Conservation (phyloP, 2,888 invertebrate genomes). For the Iphiclides podalirius region DNA sequence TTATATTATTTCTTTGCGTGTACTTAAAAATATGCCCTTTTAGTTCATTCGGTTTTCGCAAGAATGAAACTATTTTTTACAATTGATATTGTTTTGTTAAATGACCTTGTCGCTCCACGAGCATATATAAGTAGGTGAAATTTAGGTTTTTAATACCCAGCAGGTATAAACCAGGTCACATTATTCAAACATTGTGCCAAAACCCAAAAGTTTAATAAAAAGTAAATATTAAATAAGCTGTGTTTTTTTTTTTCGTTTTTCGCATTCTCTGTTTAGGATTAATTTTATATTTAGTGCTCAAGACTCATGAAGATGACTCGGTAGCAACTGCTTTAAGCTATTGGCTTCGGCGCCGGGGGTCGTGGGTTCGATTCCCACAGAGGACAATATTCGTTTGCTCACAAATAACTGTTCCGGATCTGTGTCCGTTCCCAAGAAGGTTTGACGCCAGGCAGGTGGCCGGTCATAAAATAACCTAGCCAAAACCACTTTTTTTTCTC, state of each 20-base stretch:
- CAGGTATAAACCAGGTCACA: slow-evolving; percentile 72
- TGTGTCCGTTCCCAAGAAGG: too few species aligned
- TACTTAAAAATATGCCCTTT: slow-evolving; percentile 36
- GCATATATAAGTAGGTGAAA: slow-evolving; percentile 61
- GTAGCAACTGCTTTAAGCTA: too few species aligned
- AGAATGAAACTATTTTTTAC: slow-evolving; percentile 30
- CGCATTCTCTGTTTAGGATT: too few species aligned
- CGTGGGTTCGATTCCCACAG: too few species aligned
- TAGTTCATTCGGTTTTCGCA: slow-evolving; percentile 34
- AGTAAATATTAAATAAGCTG: slow-evolving; percentile 57
- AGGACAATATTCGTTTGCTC: too few species aligned
- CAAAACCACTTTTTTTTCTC: too few species aligned
- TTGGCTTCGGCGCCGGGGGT: too few species aligned
- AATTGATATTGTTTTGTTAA: slow-evolving; percentile 41
- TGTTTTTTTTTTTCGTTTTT: slow-evolving; percentile 41
- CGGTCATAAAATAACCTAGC: too few species aligned
- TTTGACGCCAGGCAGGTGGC: too few species aligned
- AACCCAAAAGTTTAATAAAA: slow-evolving; percentile 79
- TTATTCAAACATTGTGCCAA: slow-evolving; percentile 79
- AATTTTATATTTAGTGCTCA: too few species aligned
- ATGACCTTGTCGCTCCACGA: slow-evolving; percentile 31
- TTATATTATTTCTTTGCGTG: slow-evolving; percentile 24
- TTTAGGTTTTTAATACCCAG: slow-evolving; percentile 73
- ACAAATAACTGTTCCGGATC: too few species aligned
- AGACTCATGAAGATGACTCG: too few species aligned